A percentile compares a stretch with the other conserved stretches of the same genome.
These are phyloP conservation scores for Periophthalmus modestus DNA, from an alignment of 2,113 vertebrate species.

Conservation along the genomic window DNA sequence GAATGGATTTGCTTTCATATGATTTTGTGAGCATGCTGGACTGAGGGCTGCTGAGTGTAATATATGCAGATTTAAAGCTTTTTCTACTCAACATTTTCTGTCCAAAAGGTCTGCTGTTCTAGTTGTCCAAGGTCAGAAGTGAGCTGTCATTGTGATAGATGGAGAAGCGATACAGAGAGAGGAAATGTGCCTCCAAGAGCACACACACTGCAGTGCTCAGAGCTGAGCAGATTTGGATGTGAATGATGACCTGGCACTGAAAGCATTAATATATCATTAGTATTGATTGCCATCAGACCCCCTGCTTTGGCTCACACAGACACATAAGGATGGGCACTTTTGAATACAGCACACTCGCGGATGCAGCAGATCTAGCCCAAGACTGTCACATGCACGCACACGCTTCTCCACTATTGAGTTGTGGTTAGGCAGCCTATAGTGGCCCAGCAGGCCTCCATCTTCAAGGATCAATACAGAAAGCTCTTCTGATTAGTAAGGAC, in stretches of 20 bases:
- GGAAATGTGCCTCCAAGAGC: slow-evolving; percentile 40
- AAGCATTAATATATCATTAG: slow-evolving; percentile 93
- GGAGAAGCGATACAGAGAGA: slow-evolving; percentile 52
- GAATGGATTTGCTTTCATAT: not conserved
- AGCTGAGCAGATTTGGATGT: slow-evolving; percentile 66
- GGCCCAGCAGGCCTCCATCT: slow-evolving; percentile 53
- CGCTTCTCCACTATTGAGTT: slow-evolving; percentile 58
- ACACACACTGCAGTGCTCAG: slow-evolving; percentile 16
- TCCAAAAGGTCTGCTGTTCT: slow-evolving; percentile 38
- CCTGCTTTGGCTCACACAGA: slow-evolving; percentile 37
- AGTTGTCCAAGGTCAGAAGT: slow-evolving; percentile 52
- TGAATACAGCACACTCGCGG: slow-evolving; percentile 38
- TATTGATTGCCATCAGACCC: slow-evolving; percentile 82
- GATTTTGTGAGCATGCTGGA: not conserved
- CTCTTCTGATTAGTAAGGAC: slow-evolving; percentile 49
- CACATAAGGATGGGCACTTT: slow-evolving; percentile 16
- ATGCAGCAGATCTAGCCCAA: slow-evolving; percentile 49
- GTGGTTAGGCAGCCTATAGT: slow-evolving; percentile 59
- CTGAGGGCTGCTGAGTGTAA: not conserved
- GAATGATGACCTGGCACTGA: slow-evolving; percentile 78
- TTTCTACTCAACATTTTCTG: slow-evolving; percentile 38
- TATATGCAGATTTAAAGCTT: not conserved
- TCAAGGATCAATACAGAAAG: slow-evolving; percentile 60
- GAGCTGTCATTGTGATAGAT: slow-evolving; percentile 70
- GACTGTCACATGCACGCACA: slow-evolving; percentile 24